Evolutionary conservation across 2,113 vertebrate genomes (phyloP).

Genomic region (Petrocephalus microphthalmus): DNA sequence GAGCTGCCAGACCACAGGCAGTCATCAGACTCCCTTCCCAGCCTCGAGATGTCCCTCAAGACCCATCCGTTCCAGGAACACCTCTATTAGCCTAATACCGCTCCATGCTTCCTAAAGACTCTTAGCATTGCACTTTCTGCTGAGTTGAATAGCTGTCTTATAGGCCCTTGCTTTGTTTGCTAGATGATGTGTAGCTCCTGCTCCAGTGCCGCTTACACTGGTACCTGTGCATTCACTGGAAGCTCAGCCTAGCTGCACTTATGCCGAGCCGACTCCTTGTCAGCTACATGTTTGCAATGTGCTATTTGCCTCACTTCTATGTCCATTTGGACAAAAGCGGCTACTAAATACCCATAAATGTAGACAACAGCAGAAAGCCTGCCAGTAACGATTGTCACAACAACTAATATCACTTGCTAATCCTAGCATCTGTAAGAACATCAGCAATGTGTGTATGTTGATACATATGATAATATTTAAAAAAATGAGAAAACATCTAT

Average conservation of each 20-base stretch:
- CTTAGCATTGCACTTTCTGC: background rate
- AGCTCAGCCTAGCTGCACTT: background rate
- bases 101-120: background rate
- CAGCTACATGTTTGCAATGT: background rate
- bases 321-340: background rate
- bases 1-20: background rate
- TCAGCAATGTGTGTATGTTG: background rate
- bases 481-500: background rate
- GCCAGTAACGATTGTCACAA: background rate
- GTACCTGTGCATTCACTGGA: background rate
- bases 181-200: background rate
- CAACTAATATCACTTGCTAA: background rate
- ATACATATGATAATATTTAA: background rate
- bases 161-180: background rate
- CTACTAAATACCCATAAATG: background rate
- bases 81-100: background rate
- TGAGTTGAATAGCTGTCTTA: background rate
- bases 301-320: background rate
- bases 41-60: background rate
- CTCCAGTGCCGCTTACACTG: background rate
- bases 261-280: background rate
- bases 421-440: background rate
- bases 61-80: background rate
- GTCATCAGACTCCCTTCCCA: background rate
- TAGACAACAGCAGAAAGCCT: background rate